Evolutionary conservation across 2,797 vertebrate genomes (phyloP).

Genomic region (Pseudomugil gertrudae): DNA sequence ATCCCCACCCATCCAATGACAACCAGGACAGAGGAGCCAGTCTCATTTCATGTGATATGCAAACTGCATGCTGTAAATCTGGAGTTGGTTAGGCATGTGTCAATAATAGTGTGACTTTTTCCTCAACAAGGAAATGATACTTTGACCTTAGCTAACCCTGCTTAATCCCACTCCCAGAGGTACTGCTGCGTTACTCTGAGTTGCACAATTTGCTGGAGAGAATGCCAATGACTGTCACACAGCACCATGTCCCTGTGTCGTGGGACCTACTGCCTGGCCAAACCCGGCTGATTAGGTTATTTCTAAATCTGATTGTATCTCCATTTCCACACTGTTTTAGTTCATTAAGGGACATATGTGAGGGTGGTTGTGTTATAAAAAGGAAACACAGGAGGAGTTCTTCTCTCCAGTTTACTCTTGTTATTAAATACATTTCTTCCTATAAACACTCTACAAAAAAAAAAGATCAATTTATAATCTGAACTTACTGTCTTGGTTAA

Average conservation of each 20-base stretch:
- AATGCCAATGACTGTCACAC: slow-evolving; percentile 67
- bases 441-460: not conserved
- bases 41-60: slow-evolving; percentile 44
- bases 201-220: slow-evolving; percentile 52
- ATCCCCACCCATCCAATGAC: slow-evolving; percentile 46
- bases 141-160: slow-evolving; percentile 54
- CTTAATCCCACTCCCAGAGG: slow-evolving; percentile 57
- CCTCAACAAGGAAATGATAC: slow-evolving; percentile 46
- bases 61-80: slow-evolving; percentile 47
- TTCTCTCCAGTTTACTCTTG: not conserved
- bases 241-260: slow-evolving; percentile 49
- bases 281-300: slow-evolving; percentile 64
- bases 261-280: slow-evolving; percentile 51
- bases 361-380: slow-evolving; percentile 6
- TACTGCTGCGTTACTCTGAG: slow-evolving; percentile 60
- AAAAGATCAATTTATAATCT: slow-evolving; percentile 9
- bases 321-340: slow-evolving; percentile 28
- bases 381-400: not conserved
- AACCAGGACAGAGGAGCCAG: slow-evolving; percentile 38
- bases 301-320: slow-evolving; percentile 63
- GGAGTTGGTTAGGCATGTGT: slow-evolving; percentile 48
- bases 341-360: slow-evolving; percentile 22
- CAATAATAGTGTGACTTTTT: slow-evolving; percentile 56
- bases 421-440: slow-evolving; percentile 17
- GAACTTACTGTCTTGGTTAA: not conserved